These are phyloP conservation scores for Andrena marginata DNA, from an alignment of 2,888 invertebrate species.

Conservation along the genomic window DNA sequence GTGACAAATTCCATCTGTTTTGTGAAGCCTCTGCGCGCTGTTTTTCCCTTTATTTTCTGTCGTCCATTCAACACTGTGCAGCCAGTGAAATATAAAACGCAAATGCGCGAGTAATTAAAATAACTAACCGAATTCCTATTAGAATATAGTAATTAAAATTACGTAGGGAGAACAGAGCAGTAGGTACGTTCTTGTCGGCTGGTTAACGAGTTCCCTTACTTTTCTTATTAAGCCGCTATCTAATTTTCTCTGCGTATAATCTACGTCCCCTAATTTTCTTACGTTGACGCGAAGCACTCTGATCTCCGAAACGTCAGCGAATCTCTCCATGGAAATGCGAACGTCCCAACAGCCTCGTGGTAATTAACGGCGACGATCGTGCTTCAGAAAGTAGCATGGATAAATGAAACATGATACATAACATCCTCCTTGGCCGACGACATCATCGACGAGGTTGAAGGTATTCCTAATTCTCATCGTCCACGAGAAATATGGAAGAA, in stretches of 20 bases:
- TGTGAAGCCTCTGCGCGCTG: neutral
- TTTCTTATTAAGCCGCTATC: conserved; percentile 49
- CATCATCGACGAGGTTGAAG: neutral
- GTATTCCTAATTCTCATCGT: no score
- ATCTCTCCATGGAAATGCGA: conserved; percentile 40
- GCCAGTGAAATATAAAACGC: neutral
- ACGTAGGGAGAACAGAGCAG: conserved; percentile 12
- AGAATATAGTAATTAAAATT: conserved; percentile 44
- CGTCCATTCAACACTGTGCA: neutral
- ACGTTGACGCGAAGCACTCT: conserved; percentile 37
- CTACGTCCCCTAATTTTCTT: conserved; percentile 34
- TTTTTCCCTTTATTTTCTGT: neutral
- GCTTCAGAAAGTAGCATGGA: conserved; percentile 7
- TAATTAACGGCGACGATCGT: conserved; percentile 48
- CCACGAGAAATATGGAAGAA: no score
- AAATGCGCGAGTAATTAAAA: conserved; percentile 32
- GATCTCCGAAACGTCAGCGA: conserved; percentile 36
- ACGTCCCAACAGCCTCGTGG: conserved; percentile 26
- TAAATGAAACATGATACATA: conserved; percentile 2
- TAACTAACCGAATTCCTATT: conserved; percentile 28
- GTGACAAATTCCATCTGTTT: neutral
- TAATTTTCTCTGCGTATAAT: conserved; percentile 48
- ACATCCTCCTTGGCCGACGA: neutral
- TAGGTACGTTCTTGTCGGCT: conserved; percentile 34
- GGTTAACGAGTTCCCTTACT: conserved; percentile 47